phyloP scores from a whole-genome alignment of 37 sponge, comb jelly and placozoan genomes.

The Hormiphora californensis region DNA sequence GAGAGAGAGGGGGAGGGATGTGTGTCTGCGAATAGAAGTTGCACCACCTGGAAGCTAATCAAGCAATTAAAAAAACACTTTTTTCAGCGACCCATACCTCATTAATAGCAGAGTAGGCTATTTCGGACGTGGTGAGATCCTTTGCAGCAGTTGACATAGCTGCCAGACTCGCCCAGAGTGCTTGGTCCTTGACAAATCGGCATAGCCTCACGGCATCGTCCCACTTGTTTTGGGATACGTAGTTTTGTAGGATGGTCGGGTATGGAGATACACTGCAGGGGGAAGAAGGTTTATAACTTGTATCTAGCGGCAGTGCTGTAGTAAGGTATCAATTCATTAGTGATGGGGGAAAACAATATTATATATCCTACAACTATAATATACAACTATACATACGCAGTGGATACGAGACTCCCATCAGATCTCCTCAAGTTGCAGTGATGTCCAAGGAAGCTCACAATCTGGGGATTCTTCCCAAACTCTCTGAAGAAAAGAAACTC shows the following conservation, averaged over 20 bases:
- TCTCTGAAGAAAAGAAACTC: slow-evolving; percentile 59
- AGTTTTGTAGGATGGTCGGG: slow-evolving; percentile 77
- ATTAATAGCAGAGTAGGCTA: slow-evolving; percentile 88
- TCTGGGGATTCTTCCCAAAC: slow-evolving; percentile 75
- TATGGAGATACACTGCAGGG: slow-evolving; percentile 72
- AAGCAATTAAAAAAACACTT: no score
- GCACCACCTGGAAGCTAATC: no score
- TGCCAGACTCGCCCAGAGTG: slow-evolving; percentile 90
- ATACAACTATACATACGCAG: slow-evolving; percentile 68
- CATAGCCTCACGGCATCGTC: slow-evolving; percentile 72
- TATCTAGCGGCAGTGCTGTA: not conserved
- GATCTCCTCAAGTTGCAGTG: slow-evolving; percentile 72
- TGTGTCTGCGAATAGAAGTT: no score
- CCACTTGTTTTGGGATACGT: slow-evolving; percentile 59
- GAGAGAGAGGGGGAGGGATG: no score
- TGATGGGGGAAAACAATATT: no score
- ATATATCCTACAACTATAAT: no score
- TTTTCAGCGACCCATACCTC: no score
- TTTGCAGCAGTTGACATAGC: slow-evolving; percentile 74
- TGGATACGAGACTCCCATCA: slow-evolving; percentile 82
- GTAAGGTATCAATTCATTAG: no score
- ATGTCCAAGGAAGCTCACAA: slow-evolving; percentile 69
- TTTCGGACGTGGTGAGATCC: slow-evolving; percentile 77
- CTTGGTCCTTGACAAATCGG: slow-evolving; percentile 84
- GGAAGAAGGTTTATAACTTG: not conserved